phyloP scores from a whole-genome alignment of 2,797 vertebrate genomes.

The Mormyrus hasselquistii region DNA sequence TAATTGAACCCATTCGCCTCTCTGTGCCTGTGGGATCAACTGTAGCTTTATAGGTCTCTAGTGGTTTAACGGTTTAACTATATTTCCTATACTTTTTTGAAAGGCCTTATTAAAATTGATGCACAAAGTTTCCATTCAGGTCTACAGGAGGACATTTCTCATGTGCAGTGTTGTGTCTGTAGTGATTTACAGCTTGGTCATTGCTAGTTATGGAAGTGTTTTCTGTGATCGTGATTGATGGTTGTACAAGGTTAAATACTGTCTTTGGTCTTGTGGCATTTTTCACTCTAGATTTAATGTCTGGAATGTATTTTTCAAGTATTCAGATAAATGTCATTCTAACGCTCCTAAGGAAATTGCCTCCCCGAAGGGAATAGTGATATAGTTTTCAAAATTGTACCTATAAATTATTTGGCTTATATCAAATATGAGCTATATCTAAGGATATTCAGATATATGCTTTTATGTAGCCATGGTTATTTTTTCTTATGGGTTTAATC shows the following conservation, averaged over 20 bases:
- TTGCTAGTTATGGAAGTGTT: slow-evolving; percentile 16
- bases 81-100: slow-evolving; percentile 42
- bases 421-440: background rate
- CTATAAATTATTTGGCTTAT: background rate
- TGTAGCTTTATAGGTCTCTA: slow-evolving; percentile 51
- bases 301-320: slow-evolving; percentile 49
- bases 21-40: slow-evolving; percentile 66
- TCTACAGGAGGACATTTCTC: slow-evolving; percentile 37
- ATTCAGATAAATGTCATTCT: slow-evolving; percentile 49
- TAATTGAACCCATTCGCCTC: slow-evolving; percentile 76
- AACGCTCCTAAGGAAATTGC: slow-evolving; percentile 47
- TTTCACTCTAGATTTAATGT: slow-evolving; percentile 58
- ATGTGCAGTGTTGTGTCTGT: slow-evolving; percentile 38
- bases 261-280: slow-evolving; percentile 42
- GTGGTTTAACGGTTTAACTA: slow-evolving; percentile 60
- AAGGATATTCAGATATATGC: slow-evolving; percentile 51
- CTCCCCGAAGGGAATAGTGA: slow-evolving; percentile 42
- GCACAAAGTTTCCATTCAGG: slow-evolving; percentile 45
- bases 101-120: slow-evolving; percentile 52
- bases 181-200: slow-evolving; percentile 46
- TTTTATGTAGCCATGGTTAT: slow-evolving; percentile 36
- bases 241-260: slow-evolving; percentile 33
- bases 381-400: slow-evolving; percentile 27
- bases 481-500: background rate
- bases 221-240: slow-evolving; percentile 41